Conservation (phyloP, 1,140 invertebrate species). For the Parapsyche elsis region DNA sequence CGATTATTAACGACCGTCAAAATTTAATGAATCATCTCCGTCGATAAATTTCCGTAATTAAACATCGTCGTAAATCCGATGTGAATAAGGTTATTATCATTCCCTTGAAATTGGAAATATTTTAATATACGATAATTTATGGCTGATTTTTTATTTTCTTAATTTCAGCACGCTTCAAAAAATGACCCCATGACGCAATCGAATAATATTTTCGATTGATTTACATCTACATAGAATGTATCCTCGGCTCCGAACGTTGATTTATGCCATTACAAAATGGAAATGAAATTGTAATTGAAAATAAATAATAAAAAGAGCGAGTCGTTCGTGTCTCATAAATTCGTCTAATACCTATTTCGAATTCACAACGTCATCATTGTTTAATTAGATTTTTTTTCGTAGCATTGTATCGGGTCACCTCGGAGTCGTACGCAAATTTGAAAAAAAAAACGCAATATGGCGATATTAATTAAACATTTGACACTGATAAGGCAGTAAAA, state of each 20-base stretch:
- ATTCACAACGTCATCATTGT: constrained; percentile 27
- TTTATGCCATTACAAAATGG: constrained; percentile 31
- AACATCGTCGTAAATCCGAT: not conserved
- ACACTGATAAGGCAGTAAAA: constrained; percentile 28
- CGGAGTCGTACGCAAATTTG: not conserved
- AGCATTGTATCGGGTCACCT: constrained; percentile 19
- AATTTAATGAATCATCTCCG: not conserved
- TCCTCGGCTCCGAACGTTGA: constrained; percentile 13
- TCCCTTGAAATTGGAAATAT: not conserved
- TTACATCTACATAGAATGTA: constrained; percentile 7
- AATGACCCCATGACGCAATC: constrained; percentile 10
- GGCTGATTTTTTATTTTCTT: not conserved
- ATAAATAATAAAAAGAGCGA: constrained; percentile 18
- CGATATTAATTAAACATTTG: constrained; percentile 19
- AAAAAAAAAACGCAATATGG: not conserved
- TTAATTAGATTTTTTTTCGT: constrained; percentile 28
- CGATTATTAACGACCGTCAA: not conserved
- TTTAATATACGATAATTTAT: constrained; percentile 13
- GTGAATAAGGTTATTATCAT: not conserved
- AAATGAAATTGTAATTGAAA: constrained; percentile 32
- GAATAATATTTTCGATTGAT: constrained; percentile 11
- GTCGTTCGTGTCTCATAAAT: constrained; percentile 23
- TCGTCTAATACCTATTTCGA: not conserved
- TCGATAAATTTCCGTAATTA: constrained; percentile 12
- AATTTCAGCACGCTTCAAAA: not conserved